Percentiles rank a stretch among this genome's conserved stretches.
phyloP scores from a whole-genome alignment of 2,888 invertebrate genomes.

The Pyrocoelia pectoralis region DNA sequence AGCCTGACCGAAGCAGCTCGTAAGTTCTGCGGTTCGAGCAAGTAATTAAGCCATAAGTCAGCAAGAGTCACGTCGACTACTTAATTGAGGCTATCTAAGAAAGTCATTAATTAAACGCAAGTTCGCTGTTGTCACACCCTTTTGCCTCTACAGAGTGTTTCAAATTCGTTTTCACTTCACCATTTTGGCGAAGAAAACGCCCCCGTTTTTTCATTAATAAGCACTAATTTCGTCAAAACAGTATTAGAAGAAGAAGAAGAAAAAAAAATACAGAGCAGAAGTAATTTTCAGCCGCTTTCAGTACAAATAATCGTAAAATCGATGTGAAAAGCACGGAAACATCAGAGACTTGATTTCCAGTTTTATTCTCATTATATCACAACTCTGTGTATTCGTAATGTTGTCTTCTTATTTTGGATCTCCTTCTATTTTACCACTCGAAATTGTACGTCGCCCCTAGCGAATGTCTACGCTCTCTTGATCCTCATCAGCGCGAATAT shows the following conservation, averaged over 20 bases:
- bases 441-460: conserved; percentile 21
- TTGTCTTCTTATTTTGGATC: conserved; percentile 21
- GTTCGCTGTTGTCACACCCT: conserved; percentile 34
- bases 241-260: conserved; percentile 11
- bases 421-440: conserved; percentile 25
- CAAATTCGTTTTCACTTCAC: neutral
- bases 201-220: conserved; percentile 23
- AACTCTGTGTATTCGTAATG: conserved; percentile 17
- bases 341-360: conserved; percentile 40
- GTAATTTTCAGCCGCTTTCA: conserved; percentile 24
- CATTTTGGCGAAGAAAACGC: neutral
- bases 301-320: conserved; percentile 38
- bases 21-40: conserved; percentile 37
- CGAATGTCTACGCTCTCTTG: conserved; percentile 35
- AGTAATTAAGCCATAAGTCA: conserved; percentile 55
- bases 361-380: conserved; percentile 39
- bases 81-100: conserved; percentile 55
- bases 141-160: neutral
- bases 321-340: conserved; percentile 38
- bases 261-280: conserved; percentile 16
- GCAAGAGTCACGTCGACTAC: conserved; percentile 50
- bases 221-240: neutral
- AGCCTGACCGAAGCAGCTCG: conserved; percentile 32
- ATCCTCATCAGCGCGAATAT: conserved; percentile 39
- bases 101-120: conserved; percentile 51